A percentile compares a stretch with the other conserved stretches of the same genome.
Evolutionary conservation across 2,888 invertebrate species (phyloP).

Genomic region (Caradrina kadenii): DNA sequence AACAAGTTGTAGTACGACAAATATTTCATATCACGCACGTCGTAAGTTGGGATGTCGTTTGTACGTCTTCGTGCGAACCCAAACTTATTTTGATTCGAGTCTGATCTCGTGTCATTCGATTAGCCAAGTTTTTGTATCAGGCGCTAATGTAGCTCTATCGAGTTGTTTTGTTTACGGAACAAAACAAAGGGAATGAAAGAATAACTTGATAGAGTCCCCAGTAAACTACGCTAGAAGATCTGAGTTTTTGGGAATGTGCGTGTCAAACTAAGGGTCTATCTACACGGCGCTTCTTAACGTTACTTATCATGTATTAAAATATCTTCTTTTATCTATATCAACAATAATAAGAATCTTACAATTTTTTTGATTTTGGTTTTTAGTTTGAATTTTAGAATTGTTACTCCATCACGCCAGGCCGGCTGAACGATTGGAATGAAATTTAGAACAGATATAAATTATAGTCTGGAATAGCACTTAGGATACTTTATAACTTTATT

Average conservation of each 20-base stretch:
- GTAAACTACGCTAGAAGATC: no score
- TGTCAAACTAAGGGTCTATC: no score
- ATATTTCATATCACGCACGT: not conserved
- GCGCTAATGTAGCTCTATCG: constrained; percentile 48
- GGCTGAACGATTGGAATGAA: no score
- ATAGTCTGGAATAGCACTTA: no score
- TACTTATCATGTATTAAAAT: no score
- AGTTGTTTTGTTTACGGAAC: constrained; percentile 48
- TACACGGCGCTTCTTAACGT: not conserved
- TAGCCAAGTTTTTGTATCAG: constrained; percentile 57
- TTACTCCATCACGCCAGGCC: no score
- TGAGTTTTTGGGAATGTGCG: not conserved
- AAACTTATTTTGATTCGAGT: constrained; percentile 44
- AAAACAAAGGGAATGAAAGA: constrained; percentile 43
- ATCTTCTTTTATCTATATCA: no score
- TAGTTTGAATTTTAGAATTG: no score
- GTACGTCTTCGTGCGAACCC: not conserved
- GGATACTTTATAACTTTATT: no score
- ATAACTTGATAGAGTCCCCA: constrained; percentile 31
- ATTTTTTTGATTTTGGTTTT: no score
- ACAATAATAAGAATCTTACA: no score
- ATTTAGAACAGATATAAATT: no score
- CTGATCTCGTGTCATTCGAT: constrained; percentile 53
- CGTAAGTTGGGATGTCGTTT: not conserved
- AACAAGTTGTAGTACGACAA: not conserved